phyloP scores from a whole-genome alignment of 2,113 vertebrate species.

The Alaudala cheleensis region DNA sequence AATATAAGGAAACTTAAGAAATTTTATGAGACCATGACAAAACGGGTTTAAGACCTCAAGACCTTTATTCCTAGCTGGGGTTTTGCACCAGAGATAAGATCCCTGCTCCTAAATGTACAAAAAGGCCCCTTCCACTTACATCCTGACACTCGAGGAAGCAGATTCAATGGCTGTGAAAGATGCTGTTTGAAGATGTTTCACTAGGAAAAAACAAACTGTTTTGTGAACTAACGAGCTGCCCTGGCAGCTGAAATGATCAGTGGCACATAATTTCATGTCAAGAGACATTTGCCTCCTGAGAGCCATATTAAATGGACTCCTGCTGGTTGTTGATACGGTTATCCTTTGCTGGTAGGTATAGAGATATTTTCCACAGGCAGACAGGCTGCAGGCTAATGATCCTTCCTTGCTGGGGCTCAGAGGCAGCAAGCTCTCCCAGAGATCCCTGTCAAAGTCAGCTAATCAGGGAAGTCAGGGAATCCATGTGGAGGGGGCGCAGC shows the following conservation, averaged over 20 bases:
- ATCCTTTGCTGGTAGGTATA: background rate
- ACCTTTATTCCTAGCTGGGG: background rate
- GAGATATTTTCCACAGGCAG: background rate
- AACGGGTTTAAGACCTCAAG: background rate
- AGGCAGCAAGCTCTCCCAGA: background rate
- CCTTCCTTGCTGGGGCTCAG: background rate
- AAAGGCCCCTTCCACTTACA: background rate
- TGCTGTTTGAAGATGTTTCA: background rate
- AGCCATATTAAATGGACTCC: background rate
- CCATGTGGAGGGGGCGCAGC: rapidly evolving
- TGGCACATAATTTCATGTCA: background rate
- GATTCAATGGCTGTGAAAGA: background rate
- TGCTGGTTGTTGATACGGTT: background rate
- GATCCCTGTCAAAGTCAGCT: background rate
- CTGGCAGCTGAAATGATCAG: background rate
- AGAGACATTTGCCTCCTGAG: slow-evolving; percentile 3
- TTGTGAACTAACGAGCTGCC: background rate
- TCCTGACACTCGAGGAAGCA: rapidly evolving
- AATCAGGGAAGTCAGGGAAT: background rate
- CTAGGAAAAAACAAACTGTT: background rate
- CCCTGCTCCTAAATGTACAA: background rate
- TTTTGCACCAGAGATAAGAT: background rate
- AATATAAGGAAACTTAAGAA: background rate
- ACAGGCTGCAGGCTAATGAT: background rate
- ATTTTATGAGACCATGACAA: background rate